Conservation (phyloP, 92 coral and sea anemone species). For the Blastomussa wellsi region DNA sequence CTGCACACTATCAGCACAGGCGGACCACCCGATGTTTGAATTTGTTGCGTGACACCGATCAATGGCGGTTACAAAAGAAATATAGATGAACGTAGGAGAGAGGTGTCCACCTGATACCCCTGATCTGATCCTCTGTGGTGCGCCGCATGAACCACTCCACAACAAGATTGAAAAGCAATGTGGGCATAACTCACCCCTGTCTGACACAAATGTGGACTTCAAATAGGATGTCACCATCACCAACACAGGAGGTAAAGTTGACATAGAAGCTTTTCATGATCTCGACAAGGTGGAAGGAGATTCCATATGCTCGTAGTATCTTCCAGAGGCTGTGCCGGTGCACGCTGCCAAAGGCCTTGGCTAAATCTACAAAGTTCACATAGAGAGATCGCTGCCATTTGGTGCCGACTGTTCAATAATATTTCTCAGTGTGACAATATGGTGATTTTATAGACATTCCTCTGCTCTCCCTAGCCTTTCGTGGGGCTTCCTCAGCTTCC, state of each 20-base stretch:
- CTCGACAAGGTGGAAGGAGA: conserved; percentile 7
- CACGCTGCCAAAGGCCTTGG: conserved; percentile 38
- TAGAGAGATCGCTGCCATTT: too few species aligned
- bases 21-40: too few species aligned
- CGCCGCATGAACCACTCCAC: conserved; percentile 16
- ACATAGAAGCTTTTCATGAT: conserved; percentile 17
- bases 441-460: too few species aligned
- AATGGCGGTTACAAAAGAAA: too few species aligned
- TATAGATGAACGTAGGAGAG: not conserved
- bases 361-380: conserved; percentile 36
- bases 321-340: conserved; percentile 26
- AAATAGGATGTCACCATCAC: not conserved
- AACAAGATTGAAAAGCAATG: conserved; percentile 7
- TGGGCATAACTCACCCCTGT: conserved; percentile 12
- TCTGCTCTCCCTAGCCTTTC: too few species aligned
- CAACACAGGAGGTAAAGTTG: not conserved
- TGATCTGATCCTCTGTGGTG: conserved; percentile 8
- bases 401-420: too few species aligned
- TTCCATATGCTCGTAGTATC: not conserved
- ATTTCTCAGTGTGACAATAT: too few species aligned
- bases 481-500: too few species aligned
- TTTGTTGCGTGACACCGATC: too few species aligned
- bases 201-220: conserved; percentile 2
- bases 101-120: not conserved
- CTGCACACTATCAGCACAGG: too few species aligned